A percentile compares a stretch with the other conserved stretches of the same genome.
phyloP scores from a whole-genome alignment of 2,113 vertebrate species.

The Aspidoscelis tigris region DNA sequence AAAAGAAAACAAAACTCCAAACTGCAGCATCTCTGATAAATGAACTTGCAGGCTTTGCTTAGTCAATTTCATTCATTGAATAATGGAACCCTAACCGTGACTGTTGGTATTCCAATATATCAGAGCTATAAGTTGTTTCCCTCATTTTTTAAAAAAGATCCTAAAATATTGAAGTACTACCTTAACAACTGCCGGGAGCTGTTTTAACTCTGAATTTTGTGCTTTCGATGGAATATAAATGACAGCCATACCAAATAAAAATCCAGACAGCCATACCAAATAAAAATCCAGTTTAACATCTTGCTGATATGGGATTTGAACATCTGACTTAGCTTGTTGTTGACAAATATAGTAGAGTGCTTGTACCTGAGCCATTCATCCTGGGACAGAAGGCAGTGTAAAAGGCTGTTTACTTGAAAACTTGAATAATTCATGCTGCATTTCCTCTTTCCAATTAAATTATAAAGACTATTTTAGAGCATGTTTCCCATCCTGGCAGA shows the following conservation, averaged over 20 bases:
- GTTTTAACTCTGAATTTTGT: slow-evolving; percentile 42
- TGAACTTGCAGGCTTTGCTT: background rate
- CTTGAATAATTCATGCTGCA: slow-evolving; percentile 59
- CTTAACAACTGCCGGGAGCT: slow-evolving; percentile 19
- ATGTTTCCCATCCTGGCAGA: slow-evolving; percentile 33
- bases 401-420: slow-evolving; percentile 60
- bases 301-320: slow-evolving; percentile 55
- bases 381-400: slow-evolving; percentile 50
- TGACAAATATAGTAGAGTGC: slow-evolving; percentile 64
- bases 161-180: slow-evolving; percentile 45
- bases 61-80: background rate
- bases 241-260: slow-evolving; percentile 53
- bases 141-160: background rate
- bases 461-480: slow-evolving; percentile 46
- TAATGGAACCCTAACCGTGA: background rate
- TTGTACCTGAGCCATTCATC: slow-evolving; percentile 57
- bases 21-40: background rate
- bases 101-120: background rate
- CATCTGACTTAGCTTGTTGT: slow-evolving; percentile 52
- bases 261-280: slow-evolving; percentile 49
- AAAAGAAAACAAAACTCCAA: no score
- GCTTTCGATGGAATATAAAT: slow-evolving; percentile 45
- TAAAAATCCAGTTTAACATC: slow-evolving; percentile 51
- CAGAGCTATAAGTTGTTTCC: background rate
- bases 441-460: slow-evolving; percentile 43